Base-by-base conservation (phyloP, 2,888 invertebrate genomes). In the Hydrotaea cyrtoneurina region DNA sequence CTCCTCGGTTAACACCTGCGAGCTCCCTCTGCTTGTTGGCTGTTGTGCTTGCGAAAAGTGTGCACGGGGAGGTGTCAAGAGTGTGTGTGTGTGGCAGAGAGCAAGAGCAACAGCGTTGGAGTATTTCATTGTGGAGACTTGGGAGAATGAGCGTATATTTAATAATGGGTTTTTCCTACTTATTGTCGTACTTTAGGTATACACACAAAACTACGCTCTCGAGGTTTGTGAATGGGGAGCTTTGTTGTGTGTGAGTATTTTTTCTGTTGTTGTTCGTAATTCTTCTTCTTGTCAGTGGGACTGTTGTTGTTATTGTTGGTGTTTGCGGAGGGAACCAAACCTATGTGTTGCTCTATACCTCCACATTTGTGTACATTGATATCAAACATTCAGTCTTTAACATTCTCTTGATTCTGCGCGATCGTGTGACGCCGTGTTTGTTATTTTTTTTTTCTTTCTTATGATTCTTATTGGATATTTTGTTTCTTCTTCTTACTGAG, bases 321-420 rank as follows among this genome's bases (percentile, higher is more conserved):
- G 62, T 13, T 26, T 82, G 39, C 10, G 19, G 55, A 19, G 55
- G 55, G 21, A 17, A 55, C 55, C 55, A 17, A 55, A 21, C 55
- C 15, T 17, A 55, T 31, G 71, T 80, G 76, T 72, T 19, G 66
- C 69, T 71, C 71, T 53, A 57, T 80, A 26, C 59, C 26, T 59
- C 59, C 59, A 15, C 59, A 59, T 59, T 59, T 59, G 23, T 55
- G 72, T 72, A 80, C 76, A 83, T 81, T 86, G 79, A 83, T 82
- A 83, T 81, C 73, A 64, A 75, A 82, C 86, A 79, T 86, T 90
- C 89, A 91, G 90, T 90, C 90, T 89, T 89, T 88, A 87, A 90
- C 90, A 90, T 90, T 90, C 90, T 90, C 90, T 90, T 90, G 91
- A 89, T 90, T 90, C 91, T 90, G 91, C 91, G 90, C 91, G 91